Evolutionary conservation across 92 coral and sea anemone species (phyloP), one percentile per base, ranked within the genome.

Genomic region (Metridium senile): DNA sequence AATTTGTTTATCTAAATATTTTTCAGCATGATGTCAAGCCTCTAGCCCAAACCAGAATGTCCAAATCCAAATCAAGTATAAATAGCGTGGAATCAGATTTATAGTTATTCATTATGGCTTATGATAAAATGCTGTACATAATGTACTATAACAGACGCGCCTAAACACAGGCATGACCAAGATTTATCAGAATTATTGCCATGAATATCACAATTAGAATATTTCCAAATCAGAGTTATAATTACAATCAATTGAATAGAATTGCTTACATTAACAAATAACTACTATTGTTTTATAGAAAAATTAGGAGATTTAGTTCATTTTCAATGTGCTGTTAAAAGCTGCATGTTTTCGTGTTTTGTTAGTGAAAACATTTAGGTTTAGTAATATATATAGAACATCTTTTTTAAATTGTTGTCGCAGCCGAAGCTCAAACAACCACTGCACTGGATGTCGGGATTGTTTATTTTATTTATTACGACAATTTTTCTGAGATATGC

Each of bases 1-100:
- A 1, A 11, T 56, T 1, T 52, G 22, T n/a, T 29, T 63, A 39
- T 39, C 49, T 63, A 18, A 0, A 34, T 62, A 22, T 47, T 2
- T 66, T 32, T 0, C 23, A 85, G 89, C 91, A 87, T 67, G 91
- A 87, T 54, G 27, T 77, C 56, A 82, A 76, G 49, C 91, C 91
- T 0, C 54, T 87, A 20, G 74, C 81, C 22, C 66, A 56, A n/a
- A 67, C 11, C 17, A 34, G 66, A 61, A 49, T 54, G 33, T 77
- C 80, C 1, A 70, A 47, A 33, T 58, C 80, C 0, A 59, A 61
- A 75, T 61, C 70, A 75, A 77, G 82, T 63, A 9, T 63, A 23
- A 63, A 27, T 31, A 63, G 69, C 51, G 51, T 72, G 66, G 74
- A 77, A 67, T 54, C 74, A 67, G 82, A 77, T 47, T 64, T 77